Evolutionary conservation across 2,797 vertebrate species (phyloP), one percentile per base, ranked within the genome.

Genomic region (Knipowitschia caucasica): DNA sequence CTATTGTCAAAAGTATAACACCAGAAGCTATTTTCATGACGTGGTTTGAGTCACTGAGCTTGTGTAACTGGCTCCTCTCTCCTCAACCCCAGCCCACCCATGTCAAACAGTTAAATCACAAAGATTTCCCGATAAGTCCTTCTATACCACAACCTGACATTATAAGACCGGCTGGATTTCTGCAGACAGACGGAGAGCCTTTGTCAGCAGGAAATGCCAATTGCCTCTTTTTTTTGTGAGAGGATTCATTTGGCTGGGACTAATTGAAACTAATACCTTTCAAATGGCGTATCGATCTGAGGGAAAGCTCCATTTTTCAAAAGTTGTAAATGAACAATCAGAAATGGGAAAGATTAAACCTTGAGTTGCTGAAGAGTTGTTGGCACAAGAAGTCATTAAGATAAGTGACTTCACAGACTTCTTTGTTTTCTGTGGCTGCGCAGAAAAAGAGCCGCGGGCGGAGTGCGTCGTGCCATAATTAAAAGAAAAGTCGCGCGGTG

Each of bases 181-280:
- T 55, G 53, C 27, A 65, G 47, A 46, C 54, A 53, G 56, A 59
- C 40, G 42, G 43, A 53, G 27, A 64, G 67, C 59, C 59, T 50
- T n/a, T 51, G 67, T 71, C 67, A 76, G 77, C 64, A 69, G 67
- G 59, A 81, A 76, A 50, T 43, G 49, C 55, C 53, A 62, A 70
- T 61, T 57, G 52, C 62, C 52, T 80, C n/a, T 57, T 49, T 57
- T 71, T 38, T n/a, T n/a, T n/a, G n/a, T n/a, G n/a, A n/a, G n/a
- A 54, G 62, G 54, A 77, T 70, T 70, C 56, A 61, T 75, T 79
- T 64, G 49, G 53, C 67, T 68, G 53, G n/a, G 45, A 56, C 73
- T 82, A 84, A 86, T 84, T 84, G 73, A 81, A 79, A 66, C 62
- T 73, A 72, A 81, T 82, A 71, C 75, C 49, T 78, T 73, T 64